Evolutionary conservation across 2,888 invertebrate genomes (phyloP).

Genomic region (Cerceris ruficornis): DNA sequence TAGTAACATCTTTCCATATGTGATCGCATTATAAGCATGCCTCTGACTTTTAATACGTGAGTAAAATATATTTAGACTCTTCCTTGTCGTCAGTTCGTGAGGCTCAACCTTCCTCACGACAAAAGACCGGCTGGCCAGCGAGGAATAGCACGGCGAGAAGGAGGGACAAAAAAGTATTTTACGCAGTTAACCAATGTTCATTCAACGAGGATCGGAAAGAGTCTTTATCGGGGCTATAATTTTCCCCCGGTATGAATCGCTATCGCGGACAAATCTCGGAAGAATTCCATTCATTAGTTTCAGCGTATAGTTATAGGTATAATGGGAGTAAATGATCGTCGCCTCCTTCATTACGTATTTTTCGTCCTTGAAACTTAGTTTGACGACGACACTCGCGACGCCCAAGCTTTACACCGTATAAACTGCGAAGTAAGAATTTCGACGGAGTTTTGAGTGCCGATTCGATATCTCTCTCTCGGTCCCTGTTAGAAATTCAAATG

Average conservation of each 20-base stretch:
- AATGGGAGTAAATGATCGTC: background rate
- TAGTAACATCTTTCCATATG: constrained; percentile 4
- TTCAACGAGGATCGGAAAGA: background rate
- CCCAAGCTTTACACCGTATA: background rate
- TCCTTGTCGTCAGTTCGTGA: constrained; percentile 48
- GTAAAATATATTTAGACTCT: constrained; percentile 64
- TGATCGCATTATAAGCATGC: background rate
- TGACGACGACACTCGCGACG: background rate
- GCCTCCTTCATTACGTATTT: background rate
- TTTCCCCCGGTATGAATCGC: background rate
- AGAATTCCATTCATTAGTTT: constrained; percentile 1
- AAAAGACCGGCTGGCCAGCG: constrained; percentile 12
- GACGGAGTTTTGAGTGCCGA: no score
- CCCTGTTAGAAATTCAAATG: no score
- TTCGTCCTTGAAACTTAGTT: constrained; percentile 19
- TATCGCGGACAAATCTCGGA: background rate
- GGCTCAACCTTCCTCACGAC: constrained; percentile 28
- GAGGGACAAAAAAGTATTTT: constrained; percentile 10
- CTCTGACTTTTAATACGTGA: constrained; percentile 59
- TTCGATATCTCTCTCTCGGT: no score
- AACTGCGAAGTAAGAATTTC: no score
- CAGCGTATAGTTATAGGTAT: background rate
- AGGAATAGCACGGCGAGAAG: constrained; percentile 9
- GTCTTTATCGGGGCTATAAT: background rate
- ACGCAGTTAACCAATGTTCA: constrained; percentile 18